Base-by-base conservation (phyloP, 2,113 vertebrate species). In the Etheostoma spectabile region DNA sequence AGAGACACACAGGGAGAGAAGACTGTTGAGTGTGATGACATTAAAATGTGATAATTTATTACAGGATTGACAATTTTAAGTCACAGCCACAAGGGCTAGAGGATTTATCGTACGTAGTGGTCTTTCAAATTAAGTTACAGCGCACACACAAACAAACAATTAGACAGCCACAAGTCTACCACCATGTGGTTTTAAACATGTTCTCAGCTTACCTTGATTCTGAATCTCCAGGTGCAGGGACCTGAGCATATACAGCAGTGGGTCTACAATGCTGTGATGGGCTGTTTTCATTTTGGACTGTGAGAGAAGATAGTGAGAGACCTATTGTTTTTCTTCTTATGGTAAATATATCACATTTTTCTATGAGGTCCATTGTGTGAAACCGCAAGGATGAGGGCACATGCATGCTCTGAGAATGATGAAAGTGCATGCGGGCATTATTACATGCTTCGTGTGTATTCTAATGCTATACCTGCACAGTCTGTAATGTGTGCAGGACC, bases 211-310 rank as follows among this genome's bases (percentile, higher is more conserved):
- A 96, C 97, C 96, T 95, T 96, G 94, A 14, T 94, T 67, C 74
- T 95, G 96, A 15, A 96, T 94, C 53, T 96, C 94, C 61, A 89
- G 80, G 66, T 96, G 94, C 66, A 89, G 72, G 0, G 96, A 96
- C 30, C 82, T 74, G 38, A 97, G 95, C 19, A 86, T 15, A 0
- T 77, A 80, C 88, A 97, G 79, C 63, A 96, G 57, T 0, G 93
- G 93, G 5, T 95, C 93, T 45, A 94, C 86, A 1, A 96, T 93
- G 71, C 77, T 74, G 2, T 88, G 56, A 77, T 95, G 91, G 0
- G 81, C 91, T 2, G 89, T 81, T 82, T 93, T 93, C n/a, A 94
- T 49, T 65, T 68, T 74, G 0, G 77, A 65, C 96, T 97, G 91
- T 10, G 45, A 35, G 53, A 70, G 42, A 76, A 13, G 67, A 69